Base-by-base conservation (phyloP, 2,797 vertebrate species). In the Karalla daura region DNA sequence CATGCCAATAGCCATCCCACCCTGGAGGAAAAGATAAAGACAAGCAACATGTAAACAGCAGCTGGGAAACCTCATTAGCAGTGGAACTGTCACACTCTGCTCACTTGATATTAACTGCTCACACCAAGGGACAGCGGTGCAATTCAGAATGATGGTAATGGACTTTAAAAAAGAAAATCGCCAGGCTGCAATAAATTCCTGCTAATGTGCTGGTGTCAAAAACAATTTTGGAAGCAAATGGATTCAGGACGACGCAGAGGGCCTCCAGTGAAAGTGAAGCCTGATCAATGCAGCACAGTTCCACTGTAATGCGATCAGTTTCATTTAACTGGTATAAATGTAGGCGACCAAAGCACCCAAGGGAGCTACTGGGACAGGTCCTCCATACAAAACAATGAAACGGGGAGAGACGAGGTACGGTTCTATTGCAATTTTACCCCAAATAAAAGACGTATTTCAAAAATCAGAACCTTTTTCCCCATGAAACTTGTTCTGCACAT, bases 1-100 rank as follows among this genome's bases (percentile, higher is more conserved):
- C 94, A 99, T 96, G 44, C 95, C 96, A 53, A 99, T 89, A 3
- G 96, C 86, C 94, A 99, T 95, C 5, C 96, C 96, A 27, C 96
- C 95, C 98, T 99, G 52, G 0, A 17, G 6, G 10, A 30, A 44
- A 37, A 17, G 21, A 44, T 28, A 61, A 9, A 70, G 20, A 53
- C 1, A 54, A 23, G 5, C 2, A 18, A 35, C 28, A 37, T 2
- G 27, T 4, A 54, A 43, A 54, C 39, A 43, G 18, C 14, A 65
- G 21, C 4, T 64, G 5, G 70, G 39, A 25, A 23, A 64, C 23
- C 23, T 47, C 6, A 70, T 85, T 41, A 51, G 44, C 7, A 81
- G 60, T 59, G 13, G 2, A 14, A 4, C 41, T 20, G 28, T 75
- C 21, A 63, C 10, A 10, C 32, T 43, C 28, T 0, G 21, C 69